Evolutionary conservation across 2,113 vertebrate species (phyloP).

Genomic region (Tachysurus fulvidraco): DNA sequence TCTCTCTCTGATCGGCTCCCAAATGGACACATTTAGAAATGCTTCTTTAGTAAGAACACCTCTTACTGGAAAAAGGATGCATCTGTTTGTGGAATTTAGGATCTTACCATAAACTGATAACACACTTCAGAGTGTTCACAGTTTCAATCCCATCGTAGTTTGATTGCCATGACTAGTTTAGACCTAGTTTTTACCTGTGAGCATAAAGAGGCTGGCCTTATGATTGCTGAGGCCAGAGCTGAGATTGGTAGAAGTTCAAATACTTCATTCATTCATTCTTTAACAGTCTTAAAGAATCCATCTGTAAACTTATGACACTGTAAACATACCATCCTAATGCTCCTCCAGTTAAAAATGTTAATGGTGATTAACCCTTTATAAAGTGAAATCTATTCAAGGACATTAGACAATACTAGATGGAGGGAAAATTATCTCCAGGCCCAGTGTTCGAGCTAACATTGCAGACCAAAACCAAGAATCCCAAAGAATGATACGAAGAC

Average conservation of each 20-base stretch:
- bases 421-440: neutral
- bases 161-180: neutral
- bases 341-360: neutral
- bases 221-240: neutral
- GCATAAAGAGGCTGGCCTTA: neutral
- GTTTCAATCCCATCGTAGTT: neutral
- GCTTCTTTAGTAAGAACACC: neutral
- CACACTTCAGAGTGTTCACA: neutral
- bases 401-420: neutral
- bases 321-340: neutral
- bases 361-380: neutral
- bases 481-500: neutral
- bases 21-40: neutral
- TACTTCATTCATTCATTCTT: too few relatives aligned
- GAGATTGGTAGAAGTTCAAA: neutral
- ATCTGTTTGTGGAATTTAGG: neutral
- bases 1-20: neutral
- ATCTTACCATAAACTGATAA: neutral
- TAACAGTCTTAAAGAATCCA: neutral
- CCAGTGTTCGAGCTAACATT: too few relatives aligned
- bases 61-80: neutral
- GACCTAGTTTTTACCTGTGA: neutral
- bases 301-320: neutral
- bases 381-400: neutral
- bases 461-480: neutral